phyloP scores from a whole-genome alignment of 2,113 vertebrate genomes.

The Ellobius talpinus region DNA sequence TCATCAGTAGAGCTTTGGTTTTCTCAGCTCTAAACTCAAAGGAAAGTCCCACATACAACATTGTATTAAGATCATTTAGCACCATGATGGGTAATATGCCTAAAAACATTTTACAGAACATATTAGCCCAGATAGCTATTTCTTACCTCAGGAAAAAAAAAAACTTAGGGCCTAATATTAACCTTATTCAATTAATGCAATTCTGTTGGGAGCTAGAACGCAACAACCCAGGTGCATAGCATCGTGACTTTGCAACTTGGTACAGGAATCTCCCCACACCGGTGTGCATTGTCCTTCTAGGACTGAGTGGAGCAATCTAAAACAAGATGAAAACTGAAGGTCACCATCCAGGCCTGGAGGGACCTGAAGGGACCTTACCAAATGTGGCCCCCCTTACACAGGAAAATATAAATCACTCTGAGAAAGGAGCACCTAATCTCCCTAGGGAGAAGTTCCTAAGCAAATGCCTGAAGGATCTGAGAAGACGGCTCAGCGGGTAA shows the following conservation, averaged over 20 bases:
- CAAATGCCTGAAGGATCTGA: not conserved
- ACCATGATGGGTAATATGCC: not conserved
- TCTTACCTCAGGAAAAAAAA: slow-evolving; percentile 4
- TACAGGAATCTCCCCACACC: not conserved
- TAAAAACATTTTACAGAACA: not conserved
- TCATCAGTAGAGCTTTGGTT: slow-evolving; percentile 44
- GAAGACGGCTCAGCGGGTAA: not conserved
- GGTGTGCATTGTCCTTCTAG: not conserved
- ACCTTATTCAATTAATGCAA: not conserved
- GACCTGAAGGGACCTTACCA: not conserved
- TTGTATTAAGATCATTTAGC: not conserved
- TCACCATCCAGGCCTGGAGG: not conserved
- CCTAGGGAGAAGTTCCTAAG: not conserved
- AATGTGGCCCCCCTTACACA: not conserved
- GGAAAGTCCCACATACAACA: not conserved
- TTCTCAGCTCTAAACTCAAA: slow-evolving; percentile 32
- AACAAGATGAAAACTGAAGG: not conserved
- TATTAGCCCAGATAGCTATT: not conserved
- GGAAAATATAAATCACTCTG: not conserved
- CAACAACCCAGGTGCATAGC: not conserved
- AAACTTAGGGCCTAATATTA: not conserved
- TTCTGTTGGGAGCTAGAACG: not conserved
- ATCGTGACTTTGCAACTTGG: not conserved
- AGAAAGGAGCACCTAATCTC: not conserved
- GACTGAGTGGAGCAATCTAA: not conserved